Percentiles rank a stretch among this genome's conserved stretches.
Evolutionary conservation across 2,888 invertebrate species (phyloP).

Genomic region (Homarus gammarus): DNA sequence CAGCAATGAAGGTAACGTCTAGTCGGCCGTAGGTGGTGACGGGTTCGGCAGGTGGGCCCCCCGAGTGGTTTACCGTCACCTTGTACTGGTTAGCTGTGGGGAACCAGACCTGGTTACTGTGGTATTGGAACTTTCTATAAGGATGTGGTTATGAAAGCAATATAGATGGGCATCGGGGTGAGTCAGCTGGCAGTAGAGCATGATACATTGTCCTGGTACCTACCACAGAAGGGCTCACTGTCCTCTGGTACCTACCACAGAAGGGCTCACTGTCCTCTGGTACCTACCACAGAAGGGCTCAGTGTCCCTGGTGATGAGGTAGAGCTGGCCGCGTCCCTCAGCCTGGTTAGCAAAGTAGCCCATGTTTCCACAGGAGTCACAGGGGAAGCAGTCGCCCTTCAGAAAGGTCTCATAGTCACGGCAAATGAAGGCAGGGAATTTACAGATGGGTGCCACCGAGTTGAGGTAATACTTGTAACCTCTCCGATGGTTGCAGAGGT

Average conservation of each 20-base stretch:
- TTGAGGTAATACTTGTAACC: conserved; percentile 97
- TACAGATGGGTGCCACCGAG: conserved; percentile 93
- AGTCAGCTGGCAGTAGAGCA: too few species aligned
- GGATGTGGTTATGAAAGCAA: not conserved
- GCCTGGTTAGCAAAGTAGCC: conserved; percentile 94
- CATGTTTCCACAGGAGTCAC: conserved; percentile 91
- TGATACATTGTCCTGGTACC: too few species aligned
- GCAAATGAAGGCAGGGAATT: conserved; percentile 95
- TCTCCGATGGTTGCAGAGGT: conserved; percentile 93
- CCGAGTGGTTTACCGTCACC: conserved; percentile 87
- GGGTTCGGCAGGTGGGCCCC: conserved; percentile 83
- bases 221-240: not conserved
- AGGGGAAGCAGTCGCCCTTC: conserved; percentile 88
- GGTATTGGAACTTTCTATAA: too few species aligned
- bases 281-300: conserved; percentile 85
- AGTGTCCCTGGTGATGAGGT: conserved; percentile 91
- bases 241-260: not conserved
- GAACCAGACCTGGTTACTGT: too few species aligned
- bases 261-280: too few species aligned
- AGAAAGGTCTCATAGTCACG: conserved; percentile 90
- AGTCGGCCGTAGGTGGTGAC: conserved; percentile 88
- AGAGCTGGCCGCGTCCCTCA: conserved; percentile 88
- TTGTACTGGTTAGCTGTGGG: conserved; percentile 90
- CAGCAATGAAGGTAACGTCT: conserved; percentile 85
- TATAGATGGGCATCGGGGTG: not conserved